Evolutionary conservation across 2,888 invertebrate genomes (phyloP), one percentile per base, ranked within the genome.

Genomic region (Acleris sparsana): DNA sequence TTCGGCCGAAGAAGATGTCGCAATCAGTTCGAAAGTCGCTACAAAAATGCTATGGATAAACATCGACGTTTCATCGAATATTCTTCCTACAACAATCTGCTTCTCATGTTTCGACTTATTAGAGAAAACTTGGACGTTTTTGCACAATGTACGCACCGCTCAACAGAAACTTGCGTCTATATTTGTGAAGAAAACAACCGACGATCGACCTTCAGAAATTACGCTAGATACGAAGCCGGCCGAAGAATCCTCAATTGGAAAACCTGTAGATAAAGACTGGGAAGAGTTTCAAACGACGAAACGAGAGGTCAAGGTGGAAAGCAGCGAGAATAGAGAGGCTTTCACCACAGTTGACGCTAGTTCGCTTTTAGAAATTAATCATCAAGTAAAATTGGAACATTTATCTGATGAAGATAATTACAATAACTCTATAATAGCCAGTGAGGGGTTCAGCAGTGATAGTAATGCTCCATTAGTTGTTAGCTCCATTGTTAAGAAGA

Each of bases 1-100:
- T 76, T 76, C 84, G 0, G 77, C 85, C 0, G 84, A 87, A 20
- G 88, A 88, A 71, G 88, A 88, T 57, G 89, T 85, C 5, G 88
- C 86, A 1, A 67, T 83, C 0, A 82, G 78, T 56, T 88, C 88
- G 0, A 89, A 89, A 73, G 80, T 92, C 18, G 72, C 79, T 2
- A 80, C 79, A 1, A 92, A 92, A 80, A 83, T 92, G 83, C 76
- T 77, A 3, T 92, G 90, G 90, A 89, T 92, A 72, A 92, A 92
- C 72, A 80, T 92, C 49, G 86, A 91, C 73, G 73, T 89, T 72
- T 77, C 83, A 7, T 70, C 78, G 11, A 79, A 78, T 71, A 65
- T 66, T 6, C 80, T 92, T 22, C 92, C 92, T 4, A 87, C 80
- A 18, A 82, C 86, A 2, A 90, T 92, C 68, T 92, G 92, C 71